A percentile compares a stretch with the other conserved stretches of the same genome.
These are phyloP conservation scores for Morus bassanus DNA, from an alignment of 2,797 vertebrate species.

Conservation along the genomic window DNA sequence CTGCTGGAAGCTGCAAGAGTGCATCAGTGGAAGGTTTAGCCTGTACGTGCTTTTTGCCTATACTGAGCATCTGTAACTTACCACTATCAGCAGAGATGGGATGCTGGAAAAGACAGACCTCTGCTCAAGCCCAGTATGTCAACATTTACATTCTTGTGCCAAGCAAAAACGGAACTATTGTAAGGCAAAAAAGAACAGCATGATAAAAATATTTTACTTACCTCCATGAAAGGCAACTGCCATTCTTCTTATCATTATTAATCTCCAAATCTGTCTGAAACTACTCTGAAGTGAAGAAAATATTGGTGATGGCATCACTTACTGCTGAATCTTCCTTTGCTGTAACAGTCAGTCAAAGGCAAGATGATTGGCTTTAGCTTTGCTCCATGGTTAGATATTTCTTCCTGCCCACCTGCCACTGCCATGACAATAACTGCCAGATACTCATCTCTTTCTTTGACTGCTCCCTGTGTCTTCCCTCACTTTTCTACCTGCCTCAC, in stretches of 20 bases:
- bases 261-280: neutral
- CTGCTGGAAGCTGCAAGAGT: neutral
- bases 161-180: neutral
- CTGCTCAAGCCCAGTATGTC: neutral
- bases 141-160: neutral
- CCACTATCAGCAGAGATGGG: neutral
- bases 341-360: neutral
- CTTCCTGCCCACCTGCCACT: neutral
- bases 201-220: neutral
- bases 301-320: neutral
- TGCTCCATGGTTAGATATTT: neutral
- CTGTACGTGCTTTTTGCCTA: neutral
- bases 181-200: neutral
- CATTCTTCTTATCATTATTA: slow-evolving; percentile 7
- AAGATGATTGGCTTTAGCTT: neutral
- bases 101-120: neutral
- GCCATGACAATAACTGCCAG: neutral
- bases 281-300: neutral
- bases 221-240: neutral
- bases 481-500: neutral
- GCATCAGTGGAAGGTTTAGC: neutral
- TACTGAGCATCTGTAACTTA: neutral
- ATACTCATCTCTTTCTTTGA: neutral
- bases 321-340: neutral
- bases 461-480: neutral